A percentile compares a stretch with the other conserved stretches of the same genome.
Evolutionary conservation across 1,140 invertebrate genomes (phyloP).

Genomic region (Aphaenogaster ashmeadi): DNA sequence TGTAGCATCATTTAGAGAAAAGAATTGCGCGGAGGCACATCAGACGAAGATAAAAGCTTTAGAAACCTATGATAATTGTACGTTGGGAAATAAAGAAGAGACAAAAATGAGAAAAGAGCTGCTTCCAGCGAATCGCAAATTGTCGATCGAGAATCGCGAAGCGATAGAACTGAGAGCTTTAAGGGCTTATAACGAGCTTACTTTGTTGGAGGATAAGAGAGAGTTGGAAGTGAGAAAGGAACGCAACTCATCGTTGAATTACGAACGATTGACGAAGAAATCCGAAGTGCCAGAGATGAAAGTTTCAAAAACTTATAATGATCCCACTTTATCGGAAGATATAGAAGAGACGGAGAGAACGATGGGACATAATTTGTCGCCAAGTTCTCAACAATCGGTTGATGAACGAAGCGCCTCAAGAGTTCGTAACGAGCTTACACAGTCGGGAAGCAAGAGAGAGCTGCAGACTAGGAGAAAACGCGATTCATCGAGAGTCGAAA

Average conservation of each 20-base stretch:
- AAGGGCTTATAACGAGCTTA: conserved; percentile 62
- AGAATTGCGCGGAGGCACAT: conserved; percentile 3
- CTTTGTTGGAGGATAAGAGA: conserved; percentile 57
- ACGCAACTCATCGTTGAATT: not conserved
- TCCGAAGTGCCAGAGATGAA: not conserved
- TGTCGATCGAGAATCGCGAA: conserved; percentile 22
- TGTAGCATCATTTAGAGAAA: not conserved
- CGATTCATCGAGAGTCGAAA: not conserved
- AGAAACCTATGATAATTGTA: not conserved
- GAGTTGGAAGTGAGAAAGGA: conserved; percentile 37
- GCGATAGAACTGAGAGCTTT: conserved; percentile 55
- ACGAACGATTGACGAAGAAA: not conserved
- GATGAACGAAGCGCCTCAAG: conserved; percentile 19
- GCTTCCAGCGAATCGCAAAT: conserved; percentile 12
- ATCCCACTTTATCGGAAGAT: not conserved
- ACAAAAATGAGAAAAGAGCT: not conserved
- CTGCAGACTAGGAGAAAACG: not conserved
- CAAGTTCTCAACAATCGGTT: not conserved
- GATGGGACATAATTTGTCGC: not conserved
- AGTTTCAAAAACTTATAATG: not conserved
- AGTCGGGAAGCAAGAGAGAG: conserved; percentile 17
- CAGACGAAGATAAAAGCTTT: not conserved
- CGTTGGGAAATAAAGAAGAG: not conserved
- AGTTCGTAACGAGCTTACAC: conserved; percentile 32
- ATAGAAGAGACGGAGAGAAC: not conserved